phyloP scores from a whole-genome alignment of 2,113 vertebrate genomes.

The Hirundichthys speculiger region DNA sequence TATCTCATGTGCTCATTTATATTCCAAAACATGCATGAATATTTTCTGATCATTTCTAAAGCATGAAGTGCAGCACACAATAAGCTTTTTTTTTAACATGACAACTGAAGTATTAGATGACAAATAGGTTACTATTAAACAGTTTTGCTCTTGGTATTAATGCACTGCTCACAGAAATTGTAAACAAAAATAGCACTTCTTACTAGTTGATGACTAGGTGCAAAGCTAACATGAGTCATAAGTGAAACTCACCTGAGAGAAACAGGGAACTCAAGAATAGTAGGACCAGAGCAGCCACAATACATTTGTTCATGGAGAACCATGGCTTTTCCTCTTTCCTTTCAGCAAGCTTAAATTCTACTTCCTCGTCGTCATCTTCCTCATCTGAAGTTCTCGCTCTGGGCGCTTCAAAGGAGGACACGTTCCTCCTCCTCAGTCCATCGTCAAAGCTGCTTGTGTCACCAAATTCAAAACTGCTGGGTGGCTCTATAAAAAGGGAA shows the following conservation, averaged over 20 bases:
- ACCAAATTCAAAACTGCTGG: conserved; percentile 30
- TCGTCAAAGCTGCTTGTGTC: conserved; percentile 52
- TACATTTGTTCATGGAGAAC: conserved; percentile 82
- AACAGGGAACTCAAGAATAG: conserved; percentile 87
- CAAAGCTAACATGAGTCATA: background rate
- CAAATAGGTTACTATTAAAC: too few species aligned
- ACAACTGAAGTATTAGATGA: too few species aligned
- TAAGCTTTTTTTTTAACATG: too few species aligned
- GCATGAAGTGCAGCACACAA: too few species aligned
- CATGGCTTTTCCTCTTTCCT: conserved; percentile 69
- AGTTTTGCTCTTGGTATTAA: too few species aligned
- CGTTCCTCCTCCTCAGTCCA: conserved; percentile 70
- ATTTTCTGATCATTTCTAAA: too few species aligned
- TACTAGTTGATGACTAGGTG: too few species aligned
- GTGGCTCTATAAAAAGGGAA: conserved; percentile 27
- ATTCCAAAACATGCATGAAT: too few species aligned
- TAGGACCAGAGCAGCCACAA: conserved; percentile 83
- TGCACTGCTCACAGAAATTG: too few species aligned
- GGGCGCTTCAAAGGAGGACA: conserved; percentile 48
- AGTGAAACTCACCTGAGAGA: conserved; percentile 82
- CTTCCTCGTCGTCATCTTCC: conserved; percentile 78
- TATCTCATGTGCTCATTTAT: too few species aligned
- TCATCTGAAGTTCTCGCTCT: conserved; percentile 75
- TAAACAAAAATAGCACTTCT: too few species aligned
- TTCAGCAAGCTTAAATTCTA: conserved; percentile 69